These are phyloP conservation scores for Hipparchia semele DNA, from an alignment of 2,888 invertebrate species.

Conservation along the genomic window DNA sequence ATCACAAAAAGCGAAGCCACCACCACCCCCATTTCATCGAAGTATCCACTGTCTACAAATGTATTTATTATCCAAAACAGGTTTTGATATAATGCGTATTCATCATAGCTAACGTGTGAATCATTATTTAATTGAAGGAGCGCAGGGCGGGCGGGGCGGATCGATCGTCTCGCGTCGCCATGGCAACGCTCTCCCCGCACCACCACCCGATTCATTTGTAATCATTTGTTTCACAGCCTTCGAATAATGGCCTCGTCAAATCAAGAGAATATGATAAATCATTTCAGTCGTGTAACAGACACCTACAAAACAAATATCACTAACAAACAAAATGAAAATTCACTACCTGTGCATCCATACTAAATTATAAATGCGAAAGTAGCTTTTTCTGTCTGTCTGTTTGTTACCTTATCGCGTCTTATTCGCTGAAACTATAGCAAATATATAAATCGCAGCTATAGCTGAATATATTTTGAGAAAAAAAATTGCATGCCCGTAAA, in stretches of 20 bases:
- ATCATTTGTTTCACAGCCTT: constrained; percentile 80
- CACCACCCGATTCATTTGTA: constrained; percentile 76
- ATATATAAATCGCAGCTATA: too few species aligned
- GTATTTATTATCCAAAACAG: constrained; percentile 43
- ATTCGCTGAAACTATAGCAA: too few species aligned
- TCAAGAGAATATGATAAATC: constrained; percentile 74
- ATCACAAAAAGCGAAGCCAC: not conserved
- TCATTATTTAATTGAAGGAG: constrained; percentile 79
- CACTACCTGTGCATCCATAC: too few species aligned
- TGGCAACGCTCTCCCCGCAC: constrained; percentile 61
- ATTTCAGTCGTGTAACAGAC: constrained; percentile 39
- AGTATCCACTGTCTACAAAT: constrained; percentile 35
- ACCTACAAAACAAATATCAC: not conserved
- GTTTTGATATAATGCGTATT: constrained; percentile 55
- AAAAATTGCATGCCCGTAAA: too few species aligned
- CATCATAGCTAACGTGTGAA: constrained; percentile 73
- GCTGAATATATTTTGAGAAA: too few species aligned
- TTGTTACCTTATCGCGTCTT: too few species aligned
- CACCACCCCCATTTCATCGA: constrained; percentile 1
- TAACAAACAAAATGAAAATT: not conserved
- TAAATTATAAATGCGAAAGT: too few species aligned
- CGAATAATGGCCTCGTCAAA: constrained; percentile 76
- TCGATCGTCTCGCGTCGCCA: constrained; percentile 79
- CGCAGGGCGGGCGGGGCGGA: constrained; percentile 55
- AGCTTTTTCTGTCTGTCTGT: too few species aligned